Percentiles rank a stretch among this genome's conserved stretches.
These are phyloP conservation scores for Pseudocheirus occidentalis DNA, from an alignment of 2,797 vertebrate genomes.

Conservation along the genomic window DNA sequence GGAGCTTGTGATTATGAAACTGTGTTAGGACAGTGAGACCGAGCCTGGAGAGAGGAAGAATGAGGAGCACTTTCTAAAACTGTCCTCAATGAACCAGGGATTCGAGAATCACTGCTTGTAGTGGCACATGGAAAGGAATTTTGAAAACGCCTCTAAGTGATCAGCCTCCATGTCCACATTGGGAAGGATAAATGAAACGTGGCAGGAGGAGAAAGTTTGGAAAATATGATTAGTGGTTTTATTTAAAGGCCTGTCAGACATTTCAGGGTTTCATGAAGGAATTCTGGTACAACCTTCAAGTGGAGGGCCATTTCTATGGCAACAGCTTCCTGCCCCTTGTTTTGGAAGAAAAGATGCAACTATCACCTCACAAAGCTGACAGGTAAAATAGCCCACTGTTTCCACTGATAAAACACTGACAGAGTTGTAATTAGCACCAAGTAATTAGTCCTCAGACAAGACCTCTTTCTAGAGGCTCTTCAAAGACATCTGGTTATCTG, in stretches of 20 bases:
- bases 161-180: background rate
- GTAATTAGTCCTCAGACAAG: conserved; percentile 16
- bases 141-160: background rate
- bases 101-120: background rate
- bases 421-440: conserved; percentile 11
- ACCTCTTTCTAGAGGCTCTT: background rate
- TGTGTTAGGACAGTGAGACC: background rate
- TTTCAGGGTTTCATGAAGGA: background rate
- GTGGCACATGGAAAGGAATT: background rate
- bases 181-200: conserved; percentile 18
- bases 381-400: conserved; percentile 45
- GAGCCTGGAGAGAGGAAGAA: background rate
- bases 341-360: conserved; percentile 22
- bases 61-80: background rate
- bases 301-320: conserved; percentile 1
- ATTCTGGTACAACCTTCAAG: background rate
- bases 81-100: background rate
- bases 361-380: conserved; percentile 16
- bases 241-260: conserved; percentile 20
- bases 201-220: background rate
- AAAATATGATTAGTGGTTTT: conserved; percentile 10
- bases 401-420: conserved; percentile 12
- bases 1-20: background rate
- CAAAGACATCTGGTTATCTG: background rate
- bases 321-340: conserved; percentile 21